Conservation (phyloP, 1,140 invertebrate species). For the Sweltsa coloradensis region DNA sequence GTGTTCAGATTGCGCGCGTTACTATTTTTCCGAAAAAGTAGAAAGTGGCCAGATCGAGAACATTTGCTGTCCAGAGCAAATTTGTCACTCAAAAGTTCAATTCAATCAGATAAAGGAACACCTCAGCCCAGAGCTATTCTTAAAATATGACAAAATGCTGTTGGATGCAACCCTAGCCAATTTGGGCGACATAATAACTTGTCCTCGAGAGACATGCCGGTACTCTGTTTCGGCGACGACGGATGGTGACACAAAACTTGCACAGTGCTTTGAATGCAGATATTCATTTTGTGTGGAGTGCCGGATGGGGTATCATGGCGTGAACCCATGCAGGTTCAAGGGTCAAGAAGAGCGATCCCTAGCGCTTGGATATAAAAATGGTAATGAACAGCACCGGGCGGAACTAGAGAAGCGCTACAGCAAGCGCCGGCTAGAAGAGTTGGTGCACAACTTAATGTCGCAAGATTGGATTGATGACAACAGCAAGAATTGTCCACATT, state of each 20-base stretch:
- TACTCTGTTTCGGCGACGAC: conserved; percentile 45
- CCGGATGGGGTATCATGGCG: conserved; percentile 50
- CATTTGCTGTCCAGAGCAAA: conserved; percentile 44
- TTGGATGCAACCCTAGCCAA: conserved; percentile 42
- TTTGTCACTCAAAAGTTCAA: conserved; percentile 42
- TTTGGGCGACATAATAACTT: conserved; percentile 49
- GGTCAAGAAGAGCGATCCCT: conserved; percentile 36
- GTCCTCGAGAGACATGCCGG: conserved; percentile 45
- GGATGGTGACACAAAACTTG: conserved; percentile 39
- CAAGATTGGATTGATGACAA: conserved; percentile 45
- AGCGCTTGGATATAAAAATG: conserved; percentile 38
- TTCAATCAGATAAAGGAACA: conserved; percentile 35
- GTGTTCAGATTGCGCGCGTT: conserved; percentile 46
- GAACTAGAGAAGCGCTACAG: conserved; percentile 43
- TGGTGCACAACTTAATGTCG: conserved; percentile 40
- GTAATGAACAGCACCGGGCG: conserved; percentile 27
- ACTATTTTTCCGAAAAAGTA: conserved; percentile 45
- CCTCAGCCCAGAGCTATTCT: conserved; percentile 34
- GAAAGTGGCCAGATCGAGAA: conserved; percentile 42
- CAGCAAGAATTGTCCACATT: conserved; percentile 50
- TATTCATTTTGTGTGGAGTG: conserved; percentile 53
- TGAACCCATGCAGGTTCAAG: conserved; percentile 45
- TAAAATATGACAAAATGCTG: conserved; percentile 46
- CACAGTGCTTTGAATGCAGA: conserved; percentile 42
- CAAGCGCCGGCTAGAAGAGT: conserved; percentile 35